A percentile compares a stretch with the other conserved stretches of the same genome.
phyloP scores from a whole-genome alignment of 2,113 vertebrate genomes.

The Grantiella picta region DNA sequence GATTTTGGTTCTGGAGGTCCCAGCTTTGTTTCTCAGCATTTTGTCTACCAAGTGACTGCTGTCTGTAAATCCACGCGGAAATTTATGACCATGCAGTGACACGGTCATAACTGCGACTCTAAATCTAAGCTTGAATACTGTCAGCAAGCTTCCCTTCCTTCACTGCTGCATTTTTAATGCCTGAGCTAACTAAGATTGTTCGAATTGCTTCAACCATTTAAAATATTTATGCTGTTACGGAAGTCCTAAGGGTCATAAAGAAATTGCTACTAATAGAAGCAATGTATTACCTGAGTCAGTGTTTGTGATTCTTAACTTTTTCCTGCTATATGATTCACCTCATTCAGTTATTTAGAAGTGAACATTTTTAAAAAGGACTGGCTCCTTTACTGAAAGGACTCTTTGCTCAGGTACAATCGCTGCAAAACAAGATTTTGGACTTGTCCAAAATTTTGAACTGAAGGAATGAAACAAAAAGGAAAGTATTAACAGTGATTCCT shows the following conservation, averaged over 20 bases:
- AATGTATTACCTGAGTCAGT: background rate
- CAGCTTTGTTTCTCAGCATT: background rate
- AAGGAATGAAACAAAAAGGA: background rate
- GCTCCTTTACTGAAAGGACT: background rate
- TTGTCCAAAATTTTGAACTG: background rate
- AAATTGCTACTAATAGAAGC: constrained; percentile 50
- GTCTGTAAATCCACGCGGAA: background rate
- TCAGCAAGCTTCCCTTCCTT: constrained; percentile 11
- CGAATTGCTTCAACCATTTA: constrained; percentile 54
- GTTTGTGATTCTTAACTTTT: constrained; percentile 16
- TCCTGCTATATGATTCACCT: constrained; percentile 2
- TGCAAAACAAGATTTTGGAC: background rate
- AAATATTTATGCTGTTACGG: constrained; percentile 63
- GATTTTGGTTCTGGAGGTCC: background rate
- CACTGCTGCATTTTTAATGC: constrained; percentile 65
- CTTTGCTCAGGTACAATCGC: background rate
- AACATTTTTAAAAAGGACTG: background rate
- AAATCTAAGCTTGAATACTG: constrained; percentile 18
- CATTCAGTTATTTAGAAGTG: constrained; percentile 16
- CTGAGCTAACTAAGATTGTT: constrained; percentile 60
- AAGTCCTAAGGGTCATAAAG: constrained; percentile 65
- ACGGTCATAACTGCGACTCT: background rate
- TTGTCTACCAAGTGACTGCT: background rate
- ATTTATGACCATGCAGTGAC: background rate
- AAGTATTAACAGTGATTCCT: background rate